Percentiles rank a stretch among this genome's conserved stretches.
These are phyloP conservation scores for Chaenodraco wilsoni DNA, from an alignment of 2,797 vertebrate genomes.

Conservation along the genomic window DNA sequence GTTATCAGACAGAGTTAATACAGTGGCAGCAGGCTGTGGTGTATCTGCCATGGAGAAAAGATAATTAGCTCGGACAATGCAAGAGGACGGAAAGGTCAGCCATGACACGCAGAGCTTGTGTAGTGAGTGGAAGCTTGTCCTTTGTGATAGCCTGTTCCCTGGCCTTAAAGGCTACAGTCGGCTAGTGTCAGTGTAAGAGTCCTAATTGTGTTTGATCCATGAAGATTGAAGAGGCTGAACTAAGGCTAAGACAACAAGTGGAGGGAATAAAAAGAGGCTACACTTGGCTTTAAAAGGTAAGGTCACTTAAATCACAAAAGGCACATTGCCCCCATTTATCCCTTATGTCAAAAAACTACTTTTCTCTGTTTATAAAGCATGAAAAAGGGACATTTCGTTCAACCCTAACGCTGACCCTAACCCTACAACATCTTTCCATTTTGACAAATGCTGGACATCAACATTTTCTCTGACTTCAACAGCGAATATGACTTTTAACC, in stretches of 20 bases:
- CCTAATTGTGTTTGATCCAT: conserved; percentile 32
- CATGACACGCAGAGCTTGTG: conserved; percentile 56
- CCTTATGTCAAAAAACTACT: no score
- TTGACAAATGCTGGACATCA: no score
- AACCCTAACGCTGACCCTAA: no score
- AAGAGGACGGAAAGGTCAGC: conserved; percentile 74
- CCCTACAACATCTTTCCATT: no score
- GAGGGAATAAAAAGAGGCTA: conserved; percentile 8
- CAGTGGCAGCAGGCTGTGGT: conserved; percentile 48
- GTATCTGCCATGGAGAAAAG: conserved; percentile 51
- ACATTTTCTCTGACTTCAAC: no score
- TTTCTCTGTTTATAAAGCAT: no score
- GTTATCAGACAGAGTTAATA: conserved; percentile 46
- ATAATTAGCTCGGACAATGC: conserved; percentile 72
- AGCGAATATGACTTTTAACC: no score
- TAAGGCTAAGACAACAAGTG: conserved; percentile 1
- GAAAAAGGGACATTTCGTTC: no score
- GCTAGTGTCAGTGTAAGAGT: conserved; percentile 23
- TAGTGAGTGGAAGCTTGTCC: conserved; percentile 54
- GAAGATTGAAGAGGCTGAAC: neutral
- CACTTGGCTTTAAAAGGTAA: neutral
- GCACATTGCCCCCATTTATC: neutral
- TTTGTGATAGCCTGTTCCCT: conserved; percentile 54
- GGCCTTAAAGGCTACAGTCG: conserved; percentile 55
- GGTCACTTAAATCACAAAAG: neutral